Base-by-base conservation (phyloP, 2,797 vertebrate genomes). In the Botia almorhae region DNA sequence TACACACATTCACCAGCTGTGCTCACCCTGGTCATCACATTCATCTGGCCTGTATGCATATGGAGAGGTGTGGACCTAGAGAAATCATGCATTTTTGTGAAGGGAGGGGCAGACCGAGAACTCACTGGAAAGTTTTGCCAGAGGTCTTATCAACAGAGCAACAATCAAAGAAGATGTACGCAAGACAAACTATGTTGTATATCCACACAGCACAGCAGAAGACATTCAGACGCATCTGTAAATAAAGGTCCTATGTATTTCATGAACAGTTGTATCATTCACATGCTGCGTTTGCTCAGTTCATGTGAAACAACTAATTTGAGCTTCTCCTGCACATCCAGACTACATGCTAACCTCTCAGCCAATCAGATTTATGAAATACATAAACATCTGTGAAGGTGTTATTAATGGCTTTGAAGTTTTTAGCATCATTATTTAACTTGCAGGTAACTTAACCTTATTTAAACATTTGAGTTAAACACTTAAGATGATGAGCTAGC, bases 171-270 rank as follows among this genome's bases (percentile, higher is more conserved):
- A n/a, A 17, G 50, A 43, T 78, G 68, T 51, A 7, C 51, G n/a
- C n/a, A n/a, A n/a, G n/a, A n/a, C n/a, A n/a, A n/a, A n/a, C n/a
- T 4, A 21, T n/a, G n/a, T n/a, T n/a, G n/a, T n/a, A n/a, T n/a
- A n/a, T n/a, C n/a, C n/a, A n/a, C n/a, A n/a, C n/a, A n/a, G n/a
- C n/a, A n/a, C n/a, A n/a, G n/a, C n/a, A n/a, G n/a, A n/a, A n/a
- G n/a, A n/a, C n/a, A n/a, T n/a, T n/a, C n/a, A n/a, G n/a, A 63
- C 60, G 7, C 55, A 48, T 36, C 19, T 53, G 13, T n/a, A 58
- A 13, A 64, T 64, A 53, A 72, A 72, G 65, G 56, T 26, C 46
- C 60, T 43, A 63, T 71, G 67, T 78, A 53, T 55, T 64, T 43
- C 8, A 6, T 69, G 53, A 77, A 77, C 48, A 69, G 53, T 5